Evolutionary conservation across 2,113 vertebrate species (phyloP).

Genomic region (Lipotes vexillifer): DNA sequence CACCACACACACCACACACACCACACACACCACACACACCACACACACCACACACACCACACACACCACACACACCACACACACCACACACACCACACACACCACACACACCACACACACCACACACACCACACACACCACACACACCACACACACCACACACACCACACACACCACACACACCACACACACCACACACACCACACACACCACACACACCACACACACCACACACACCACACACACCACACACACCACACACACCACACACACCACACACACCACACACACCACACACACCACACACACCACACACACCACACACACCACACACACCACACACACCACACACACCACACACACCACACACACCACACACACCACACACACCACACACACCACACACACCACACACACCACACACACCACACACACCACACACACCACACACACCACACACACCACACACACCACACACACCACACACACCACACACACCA

Average conservation of each 20-base stretch:
- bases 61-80: background rate
- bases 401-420: background rate
- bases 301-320: no score
- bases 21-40: background rate
- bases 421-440: background rate
- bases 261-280: background rate
- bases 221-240: background rate
- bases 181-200: background rate
- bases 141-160: background rate
- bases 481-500: background rate
- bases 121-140: background rate
- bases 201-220: background rate
- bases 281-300: background rate
- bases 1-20: no score
- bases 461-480: no score
- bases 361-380: background rate
- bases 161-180: no score
- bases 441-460: background rate
- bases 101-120: background rate
- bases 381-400: no score
- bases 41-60: background rate
- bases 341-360: background rate
- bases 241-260: no score
- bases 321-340: background rate
- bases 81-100: no score